phyloP scores from a whole-genome alignment of 2,888 invertebrate species.

The Villa cingulata region DNA sequence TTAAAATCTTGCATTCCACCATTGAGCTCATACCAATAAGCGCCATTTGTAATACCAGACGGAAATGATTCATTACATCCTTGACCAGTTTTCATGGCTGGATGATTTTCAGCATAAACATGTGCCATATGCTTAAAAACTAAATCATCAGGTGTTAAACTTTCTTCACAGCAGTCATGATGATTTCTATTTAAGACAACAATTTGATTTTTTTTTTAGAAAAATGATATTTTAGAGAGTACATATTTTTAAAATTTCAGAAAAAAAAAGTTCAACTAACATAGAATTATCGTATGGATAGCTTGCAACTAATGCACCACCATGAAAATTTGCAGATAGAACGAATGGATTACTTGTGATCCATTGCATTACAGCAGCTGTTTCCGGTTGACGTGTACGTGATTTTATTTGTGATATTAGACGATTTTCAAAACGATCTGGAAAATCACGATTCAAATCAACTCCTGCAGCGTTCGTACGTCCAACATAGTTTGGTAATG shows the following conservation, averaged over 20 bases:
- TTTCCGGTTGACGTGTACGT: slow-evolving; percentile 67
- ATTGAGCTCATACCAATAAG: slow-evolving; percentile 76
- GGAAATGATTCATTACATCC: slow-evolving; percentile 62
- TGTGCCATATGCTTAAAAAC: slow-evolving; percentile 67
- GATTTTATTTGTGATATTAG: slow-evolving; percentile 26
- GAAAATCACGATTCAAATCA: slow-evolving; percentile 86
- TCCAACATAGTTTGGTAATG: slow-evolving; percentile 51
- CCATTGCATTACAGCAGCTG: slow-evolving; percentile 79
- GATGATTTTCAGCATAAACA: slow-evolving; percentile 60
- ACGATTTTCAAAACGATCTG: slow-evolving; percentile 63
- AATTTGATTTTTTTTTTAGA: background rate
- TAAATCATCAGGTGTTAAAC: slow-evolving; percentile 66
- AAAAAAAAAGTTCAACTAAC: slow-evolving; percentile 37
- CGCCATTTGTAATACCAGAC: slow-evolving; percentile 81
- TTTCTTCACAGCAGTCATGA: slow-evolving; percentile 55
- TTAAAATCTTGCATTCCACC: slow-evolving; percentile 99
- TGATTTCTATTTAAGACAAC: slow-evolving; percentile 30
- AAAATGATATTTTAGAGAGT: background rate
- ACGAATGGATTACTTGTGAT: slow-evolving; percentile 77
- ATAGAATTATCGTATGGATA: slow-evolving; percentile 87
- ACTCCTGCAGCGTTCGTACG: slow-evolving; percentile 66
- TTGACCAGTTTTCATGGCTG: slow-evolving; percentile 59
- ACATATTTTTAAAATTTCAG: background rate
- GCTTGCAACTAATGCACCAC: slow-evolving; percentile 84
- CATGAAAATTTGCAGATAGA: slow-evolving; percentile 86